Base-by-base conservation (phyloP, 2,113 vertebrate genomes). In the Spea bombifrons region DNA sequence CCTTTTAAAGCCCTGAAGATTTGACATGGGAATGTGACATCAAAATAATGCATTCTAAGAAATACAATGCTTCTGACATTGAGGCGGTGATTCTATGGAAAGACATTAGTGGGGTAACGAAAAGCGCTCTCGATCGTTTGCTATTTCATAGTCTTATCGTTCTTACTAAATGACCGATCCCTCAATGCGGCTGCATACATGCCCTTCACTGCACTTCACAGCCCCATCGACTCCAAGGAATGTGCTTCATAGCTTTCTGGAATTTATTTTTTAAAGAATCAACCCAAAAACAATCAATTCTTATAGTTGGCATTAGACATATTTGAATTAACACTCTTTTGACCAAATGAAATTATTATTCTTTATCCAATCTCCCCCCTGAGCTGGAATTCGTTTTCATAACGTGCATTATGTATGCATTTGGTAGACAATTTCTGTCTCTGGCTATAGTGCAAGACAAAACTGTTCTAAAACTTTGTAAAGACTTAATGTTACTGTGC, bases 51-150 rank as follows among this genome's bases (percentile, higher is more conserved):
- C 75, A 73, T 82, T 82, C 65, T 49, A 68, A 78, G 75, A 82
- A 82, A 77, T 69, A 82, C 70, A 82, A 82, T 77, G 75, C 75
- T 82, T 76, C 75, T 77, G 75, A 82, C 75, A 68, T 82, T 73
- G 75, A 82, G 75, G 65, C 69, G 76, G 74, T 64, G 71, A 70
- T 73, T 80, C 71, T 80, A 80, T 80, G 77, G 70, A 80, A 80
- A 80, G 77, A 80, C 77, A 80, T 80, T 73, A 80, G 77, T 73
- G 70, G 77, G 67, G 77, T 48, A 48, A 80, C 73, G 49, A 64
- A 80, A 73, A 80, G 50, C 70, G 50, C 16, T 53, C 7, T 46
- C 49, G 52, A 64, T 67, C 73, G 70, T 43, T 80, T 73, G 67
- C 45, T 80, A 66, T 73, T 80, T 73, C 63, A 80, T 80, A 80